Evolutionary conservation across 2,797 vertebrate species (phyloP), one percentile per base, ranked within the genome.

Genomic region (Percopsis omiscomaycus): DNA sequence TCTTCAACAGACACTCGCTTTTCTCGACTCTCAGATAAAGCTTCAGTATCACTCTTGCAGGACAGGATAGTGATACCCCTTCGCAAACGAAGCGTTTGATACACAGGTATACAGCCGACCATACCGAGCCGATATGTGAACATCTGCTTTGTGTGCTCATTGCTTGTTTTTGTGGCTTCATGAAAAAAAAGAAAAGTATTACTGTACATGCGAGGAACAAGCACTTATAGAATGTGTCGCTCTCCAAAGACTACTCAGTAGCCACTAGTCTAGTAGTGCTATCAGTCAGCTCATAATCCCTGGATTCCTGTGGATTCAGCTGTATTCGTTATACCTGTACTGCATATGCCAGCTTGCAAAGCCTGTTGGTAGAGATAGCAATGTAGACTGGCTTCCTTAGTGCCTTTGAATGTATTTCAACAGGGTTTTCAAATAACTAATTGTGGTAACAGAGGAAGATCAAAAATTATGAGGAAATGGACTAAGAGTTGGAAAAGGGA

Each of bases 351-450:
- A 88, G 84, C 84, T 90, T 89, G 81, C 80, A 80, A 59, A 58
- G 74, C 66, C 80, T 79, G 61, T 72, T 66, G 75, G 74, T 45
- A 56, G 80, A 84, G 76, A 77, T 61, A 82, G 82, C 66, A 63
- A 78, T 66, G 85, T 87, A 68, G 88, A 90, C 89, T 88, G 89
- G 85, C 86, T 89, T 89, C 88, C 86, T 86, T 90, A 92, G 93
- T 94, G 93, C 93, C 93, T 93, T 92, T 89, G 84, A 88, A 80
- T 84, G 84, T 91, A 85, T 86, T 86, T 82, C 79, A 89, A 91
- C 89, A 89, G 89, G 91, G 89, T 92, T 89, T 86, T 84, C 76
- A 77, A 80, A 61, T 55, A 66, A 73, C 60, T 56, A 42, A 57
- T 51, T 67, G 66, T 62, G n/a, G 32, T 65, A 69, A 73, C 58